Evolutionary conservation across 2,888 invertebrate genomes (phyloP), one percentile per base, ranked within the genome.

Genomic region (Drosophila kokeensis): DNA sequence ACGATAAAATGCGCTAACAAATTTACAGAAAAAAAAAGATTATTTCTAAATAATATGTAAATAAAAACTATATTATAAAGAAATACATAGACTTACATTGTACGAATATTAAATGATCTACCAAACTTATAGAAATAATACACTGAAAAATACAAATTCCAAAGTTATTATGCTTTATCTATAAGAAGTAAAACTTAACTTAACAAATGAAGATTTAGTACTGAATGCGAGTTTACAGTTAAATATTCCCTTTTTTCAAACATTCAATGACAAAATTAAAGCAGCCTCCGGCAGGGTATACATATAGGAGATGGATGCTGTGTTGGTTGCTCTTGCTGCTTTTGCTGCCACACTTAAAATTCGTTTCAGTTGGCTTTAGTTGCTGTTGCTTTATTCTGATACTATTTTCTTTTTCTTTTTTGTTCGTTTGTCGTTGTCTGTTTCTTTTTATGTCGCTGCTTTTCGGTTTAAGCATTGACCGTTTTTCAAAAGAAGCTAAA

Each of bases 381-480:
- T 69, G 38, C 52, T 54, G 48, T 42, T 63, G 66, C 48, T 63
- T 60, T 62, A 40, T 61, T 55, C n/a, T 34, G 42, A 40, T 53
- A 60, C 50, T n/a, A 13, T 42, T 27, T n/a, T 40, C 38, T 1
- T 11, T 27, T 38, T 7, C 53, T 15, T 58, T 50, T 30, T 29
- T 36, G 7, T 49, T 63, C 5, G 29, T 13, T 18, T 36, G 21
- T 15, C 24, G 24, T 15, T 45, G 24, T 24, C 2, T 45, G 24
- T 1, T 24, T 32, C 8, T 10, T 21, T 24, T 48, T 49, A 45
- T 62, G 50, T 42, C 36, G 18, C 68, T 30, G 45, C 64, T 75
- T 76, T 75, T 78, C 40, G 71, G 68, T 63, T 73, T 72, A 69
- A 79, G 72, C 76, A 76, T 66, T 79, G 79, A 79, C 76, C 79